Percentiles rank a stretch among this genome's conserved stretches.
Conservation (phyloP, 2,797 vertebrate genomes). For the Peromyscus eremicus region DNA sequence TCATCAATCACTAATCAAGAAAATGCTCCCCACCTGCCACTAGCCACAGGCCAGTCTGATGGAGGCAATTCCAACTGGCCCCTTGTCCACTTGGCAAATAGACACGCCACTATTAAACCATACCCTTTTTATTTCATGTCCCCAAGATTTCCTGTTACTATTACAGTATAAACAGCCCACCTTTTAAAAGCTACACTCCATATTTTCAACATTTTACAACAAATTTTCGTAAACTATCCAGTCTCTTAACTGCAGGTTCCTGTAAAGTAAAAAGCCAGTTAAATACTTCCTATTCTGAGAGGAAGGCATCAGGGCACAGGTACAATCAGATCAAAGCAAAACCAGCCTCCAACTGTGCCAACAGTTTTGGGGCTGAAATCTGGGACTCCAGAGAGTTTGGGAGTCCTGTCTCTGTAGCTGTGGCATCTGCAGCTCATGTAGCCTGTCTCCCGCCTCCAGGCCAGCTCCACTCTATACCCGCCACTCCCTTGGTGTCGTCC, state of each 20-base stretch:
- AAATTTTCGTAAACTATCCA: background rate
- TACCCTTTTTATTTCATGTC: too few relatives aligned
- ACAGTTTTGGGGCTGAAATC: background rate
- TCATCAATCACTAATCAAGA: background rate
- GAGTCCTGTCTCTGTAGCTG: background rate
- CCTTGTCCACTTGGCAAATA: background rate
- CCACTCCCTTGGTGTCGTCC: background rate
- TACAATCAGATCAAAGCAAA: background rate
- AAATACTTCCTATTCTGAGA: background rate
- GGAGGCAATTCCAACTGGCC: background rate
- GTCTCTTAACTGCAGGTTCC: background rate
- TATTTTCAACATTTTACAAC: background rate
- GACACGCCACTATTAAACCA: background rate
- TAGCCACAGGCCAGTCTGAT: background rate
- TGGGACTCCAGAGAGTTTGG: too few relatives aligned
- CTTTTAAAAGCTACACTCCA: background rate
- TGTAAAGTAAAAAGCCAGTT: background rate
- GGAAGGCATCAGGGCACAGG: background rate
- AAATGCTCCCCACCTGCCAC: background rate
- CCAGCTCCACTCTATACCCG: background rate
- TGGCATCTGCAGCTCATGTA: background rate
- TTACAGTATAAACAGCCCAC: background rate
- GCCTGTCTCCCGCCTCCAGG: background rate
- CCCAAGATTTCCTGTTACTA: background rate
- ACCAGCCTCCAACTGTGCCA: background rate